These are phyloP conservation scores for Diachrysia chrysitis DNA, from an alignment of 2,888 invertebrate species.

Conservation along the genomic window DNA sequence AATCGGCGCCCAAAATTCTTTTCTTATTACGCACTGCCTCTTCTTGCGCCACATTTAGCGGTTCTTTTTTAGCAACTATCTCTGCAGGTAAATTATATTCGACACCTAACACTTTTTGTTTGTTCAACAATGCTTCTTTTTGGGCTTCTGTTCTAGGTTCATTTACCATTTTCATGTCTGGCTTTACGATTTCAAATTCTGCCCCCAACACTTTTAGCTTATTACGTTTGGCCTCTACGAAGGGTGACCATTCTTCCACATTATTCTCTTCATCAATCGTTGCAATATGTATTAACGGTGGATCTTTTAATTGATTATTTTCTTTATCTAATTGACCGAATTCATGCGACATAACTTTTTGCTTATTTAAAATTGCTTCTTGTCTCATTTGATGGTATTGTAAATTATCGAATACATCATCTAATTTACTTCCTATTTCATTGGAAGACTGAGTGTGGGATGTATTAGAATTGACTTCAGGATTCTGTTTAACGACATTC, in stretches of 20 bases:
- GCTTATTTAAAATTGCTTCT: slow-evolving; percentile 83
- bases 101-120: slow-evolving; percentile 89
- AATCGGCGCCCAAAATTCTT: slow-evolving; percentile 69
- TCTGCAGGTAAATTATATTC: slow-evolving; percentile 88
- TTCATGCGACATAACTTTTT: slow-evolving; percentile 87
- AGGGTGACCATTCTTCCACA: slow-evolving; percentile 67
- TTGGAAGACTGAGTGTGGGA: slow-evolving; percentile 73
- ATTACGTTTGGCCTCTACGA: slow-evolving; percentile 77
- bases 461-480: slow-evolving; percentile 59
- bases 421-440: slow-evolving; percentile 75
- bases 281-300: slow-evolving; percentile 57
- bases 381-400: slow-evolving; percentile 79
- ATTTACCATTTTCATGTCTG: slow-evolving; percentile 29
- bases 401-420: slow-evolving; percentile 71
- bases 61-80: slow-evolving; percentile 64
- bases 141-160: slow-evolving; percentile 84
- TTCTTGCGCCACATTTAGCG: slow-evolving; percentile 78
- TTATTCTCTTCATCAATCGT: slow-evolving; percentile 77
- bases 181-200: slow-evolving; percentile 66
- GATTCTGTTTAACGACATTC: slow-evolving; percentile 67
- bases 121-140: slow-evolving; percentile 90
- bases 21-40: slow-evolving; percentile 78
- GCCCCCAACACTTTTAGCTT: slow-evolving; percentile 77
- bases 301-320: slow-evolving; percentile 69
- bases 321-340: slow-evolving; percentile 78